Base-by-base conservation (phyloP, 2,797 vertebrate genomes). In the Sebastolobus alascanus region DNA sequence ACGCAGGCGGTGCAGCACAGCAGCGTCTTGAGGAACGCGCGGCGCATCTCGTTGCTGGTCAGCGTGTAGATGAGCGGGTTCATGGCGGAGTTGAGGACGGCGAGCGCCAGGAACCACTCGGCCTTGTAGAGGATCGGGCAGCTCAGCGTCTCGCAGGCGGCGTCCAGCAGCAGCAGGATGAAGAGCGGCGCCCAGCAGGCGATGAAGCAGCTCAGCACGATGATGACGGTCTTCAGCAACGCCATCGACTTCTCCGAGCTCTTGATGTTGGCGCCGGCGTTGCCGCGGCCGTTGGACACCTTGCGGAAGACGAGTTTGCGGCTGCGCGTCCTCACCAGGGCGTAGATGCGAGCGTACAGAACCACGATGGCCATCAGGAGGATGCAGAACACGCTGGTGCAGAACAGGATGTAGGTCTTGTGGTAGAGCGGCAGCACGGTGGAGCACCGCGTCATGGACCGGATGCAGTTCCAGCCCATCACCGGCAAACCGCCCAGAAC, bases 351-450 rank as follows among this genome's bases (percentile, higher is more conserved):
- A 38, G 97, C 98, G 63, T 99, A 99, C 1, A 99, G 96, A 75
- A 97, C 96, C 33, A 99, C 97, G 2, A 99, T 97, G 91, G 98
- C 96, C 66, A 98, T 93, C 86, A 99, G 95, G 84, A 99, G 97
- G 89, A 97, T 92, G 12, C 97, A 97, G 92, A 99, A 99, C 78
- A 99, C 97, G 0, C 96, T 97, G 95, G 98, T 99, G 95, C 98
- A 99, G 95, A 99, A 99, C 54, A 99, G 96, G 91, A 99, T 98
- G 96, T 99, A 99, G 93, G 98, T 96, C 95, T 99, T 99, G 94
- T 98, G 97, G 93, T 99, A 99, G 76, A 99, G 97, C 0, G 98
- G 98, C 86, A 99, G 92, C 77, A 99, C 98, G 0, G 98, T 99
- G 79, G 98, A 99, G 85, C 98, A 99, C 77, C 86, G 92, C 29